Percentiles rank a stretch among this genome's conserved stretches.
phyloP scores from a whole-genome alignment of 2,797 vertebrate species.

The Eremophila alpestris region DNA sequence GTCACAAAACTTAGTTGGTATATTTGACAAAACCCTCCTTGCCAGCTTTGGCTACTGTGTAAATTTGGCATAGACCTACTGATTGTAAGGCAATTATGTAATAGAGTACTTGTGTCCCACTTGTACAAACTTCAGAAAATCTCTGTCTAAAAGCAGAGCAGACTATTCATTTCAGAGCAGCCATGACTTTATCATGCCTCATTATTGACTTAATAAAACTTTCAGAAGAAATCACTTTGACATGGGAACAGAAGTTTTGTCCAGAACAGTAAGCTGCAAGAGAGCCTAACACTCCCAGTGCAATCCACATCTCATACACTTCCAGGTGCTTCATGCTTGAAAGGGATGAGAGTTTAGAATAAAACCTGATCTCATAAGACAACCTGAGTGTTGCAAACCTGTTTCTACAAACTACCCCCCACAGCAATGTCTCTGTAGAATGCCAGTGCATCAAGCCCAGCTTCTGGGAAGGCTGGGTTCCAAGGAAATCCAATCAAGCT shows the following conservation, averaged over 20 bases:
- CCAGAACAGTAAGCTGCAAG: not conserved
- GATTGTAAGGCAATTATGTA: not conserved
- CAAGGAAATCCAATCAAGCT: not conserved
- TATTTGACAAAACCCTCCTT: not conserved
- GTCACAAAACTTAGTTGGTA: not conserved
- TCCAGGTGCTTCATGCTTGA: not conserved
- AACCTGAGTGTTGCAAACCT: not conserved
- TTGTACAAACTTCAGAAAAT: not conserved
- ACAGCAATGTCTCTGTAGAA: not conserved
- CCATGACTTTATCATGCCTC: not conserved
- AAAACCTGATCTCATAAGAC: not conserved
- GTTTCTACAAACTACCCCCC: not conserved
- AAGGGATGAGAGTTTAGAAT: not conserved
- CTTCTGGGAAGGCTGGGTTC: not conserved
- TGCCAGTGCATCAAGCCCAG: not conserved
- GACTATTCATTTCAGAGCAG: not conserved
- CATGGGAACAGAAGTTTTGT: not conserved
- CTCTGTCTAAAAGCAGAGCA: not conserved
- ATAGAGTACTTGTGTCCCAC: accelerated
- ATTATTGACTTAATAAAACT: not conserved
- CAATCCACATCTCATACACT: not conserved
- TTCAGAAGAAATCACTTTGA: not conserved
- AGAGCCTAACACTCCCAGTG: not conserved
- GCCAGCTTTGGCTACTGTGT: not conserved
- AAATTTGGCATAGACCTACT: not conserved